phyloP scores from a whole-genome alignment of 2,888 invertebrate genomes.

The Schizaphis graminum region DNA sequence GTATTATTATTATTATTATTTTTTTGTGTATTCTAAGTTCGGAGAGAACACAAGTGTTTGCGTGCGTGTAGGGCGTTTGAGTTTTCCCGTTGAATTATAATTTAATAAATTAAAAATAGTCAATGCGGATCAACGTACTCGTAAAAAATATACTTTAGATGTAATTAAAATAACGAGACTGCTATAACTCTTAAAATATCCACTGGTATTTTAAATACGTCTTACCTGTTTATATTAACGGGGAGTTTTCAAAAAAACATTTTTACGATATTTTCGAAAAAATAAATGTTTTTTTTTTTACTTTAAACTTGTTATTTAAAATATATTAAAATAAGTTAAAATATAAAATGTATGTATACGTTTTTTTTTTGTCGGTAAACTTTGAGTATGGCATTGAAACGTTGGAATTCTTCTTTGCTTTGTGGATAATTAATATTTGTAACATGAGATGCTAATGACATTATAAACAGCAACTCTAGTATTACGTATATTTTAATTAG shows the following conservation, averaged over 20 bases:
- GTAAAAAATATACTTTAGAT: neutral
- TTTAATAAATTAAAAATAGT: neutral
- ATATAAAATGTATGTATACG: neutral
- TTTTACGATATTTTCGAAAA: neutral
- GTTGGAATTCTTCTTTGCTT: neutral
- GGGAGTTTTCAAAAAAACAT: neutral
- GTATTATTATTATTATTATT: neutral
- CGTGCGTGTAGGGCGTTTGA: neutral
- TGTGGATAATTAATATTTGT: neutral
- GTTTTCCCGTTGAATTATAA: neutral
- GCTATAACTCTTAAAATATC: neutral
- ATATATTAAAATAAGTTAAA: neutral
- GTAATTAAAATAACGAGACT: neutral
- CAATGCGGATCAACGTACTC: neutral
- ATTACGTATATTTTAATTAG: neutral
- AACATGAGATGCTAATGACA: neutral
- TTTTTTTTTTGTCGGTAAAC: neutral
- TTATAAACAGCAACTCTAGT: neutral
- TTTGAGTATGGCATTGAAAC: neutral
- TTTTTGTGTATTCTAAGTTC: neutral
- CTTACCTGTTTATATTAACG: neutral
- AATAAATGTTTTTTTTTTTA: neutral
- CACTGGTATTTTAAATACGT: neutral
- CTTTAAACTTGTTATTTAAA: neutral
- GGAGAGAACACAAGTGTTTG: neutral